phyloP scores from a whole-genome alignment of 2,797 vertebrate genomes.

The Lindbergichthys nudifrons region DNA sequence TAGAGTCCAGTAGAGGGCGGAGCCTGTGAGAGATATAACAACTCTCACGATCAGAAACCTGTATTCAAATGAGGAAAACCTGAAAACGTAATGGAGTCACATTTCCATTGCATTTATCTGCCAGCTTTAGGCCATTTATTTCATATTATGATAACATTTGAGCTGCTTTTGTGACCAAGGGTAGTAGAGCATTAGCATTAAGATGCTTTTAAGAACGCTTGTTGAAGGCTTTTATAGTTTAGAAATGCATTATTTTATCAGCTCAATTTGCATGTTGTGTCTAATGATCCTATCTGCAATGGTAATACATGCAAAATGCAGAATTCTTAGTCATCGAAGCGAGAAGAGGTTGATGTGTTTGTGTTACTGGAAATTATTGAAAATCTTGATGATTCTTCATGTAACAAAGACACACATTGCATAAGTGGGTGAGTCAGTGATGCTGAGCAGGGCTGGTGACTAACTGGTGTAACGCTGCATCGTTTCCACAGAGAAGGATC shows the following conservation, averaged over 20 bases:
- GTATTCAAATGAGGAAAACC: background rate
- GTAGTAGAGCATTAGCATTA: background rate
- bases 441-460: constrained; percentile 38
- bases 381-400: constrained; percentile 15
- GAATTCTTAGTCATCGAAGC: constrained; percentile 16
- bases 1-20: too few species aligned
- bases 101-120: too few species aligned
- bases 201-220: too few species aligned
- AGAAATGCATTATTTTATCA: constrained; percentile 1
- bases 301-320: background rate
- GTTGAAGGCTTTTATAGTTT: background rate
- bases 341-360: constrained; percentile 12
- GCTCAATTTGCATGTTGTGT: background rate
- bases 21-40: too few species aligned
- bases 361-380: constrained; percentile 8
- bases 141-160: too few species aligned
- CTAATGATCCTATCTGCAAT: constrained; percentile 6
- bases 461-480: constrained; percentile 20
- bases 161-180: background rate
- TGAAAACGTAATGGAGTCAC: too few species aligned
- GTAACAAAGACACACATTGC: constrained; percentile 36
- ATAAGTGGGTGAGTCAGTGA: constrained; percentile 54
- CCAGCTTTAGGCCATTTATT: too few species aligned
- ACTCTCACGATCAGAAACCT: background rate
- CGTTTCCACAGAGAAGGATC: background rate